Percentiles rank a stretch among this genome's conserved stretches.
Conservation (phyloP, 53 echinoderm and acorn worm genomes). For the Paracentrotus lividus region DNA sequence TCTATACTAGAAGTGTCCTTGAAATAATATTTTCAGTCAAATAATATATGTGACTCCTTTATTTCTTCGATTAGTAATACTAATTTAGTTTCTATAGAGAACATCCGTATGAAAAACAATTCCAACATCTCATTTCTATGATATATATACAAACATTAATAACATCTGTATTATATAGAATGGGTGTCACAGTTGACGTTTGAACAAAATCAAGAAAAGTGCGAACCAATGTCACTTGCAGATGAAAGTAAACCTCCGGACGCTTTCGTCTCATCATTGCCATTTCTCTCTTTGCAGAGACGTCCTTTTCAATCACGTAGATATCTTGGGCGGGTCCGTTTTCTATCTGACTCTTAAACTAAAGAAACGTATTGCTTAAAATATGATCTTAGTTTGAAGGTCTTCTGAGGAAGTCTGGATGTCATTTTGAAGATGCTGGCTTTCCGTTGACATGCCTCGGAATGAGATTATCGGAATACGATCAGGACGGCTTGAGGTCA, state of each 20-base stretch:
- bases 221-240: neutral
- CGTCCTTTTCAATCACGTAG: slow-evolving; percentile 38
- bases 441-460: neutral
- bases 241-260: slow-evolving; percentile 7
- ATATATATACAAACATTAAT: neutral
- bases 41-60: neutral
- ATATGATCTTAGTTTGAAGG: slow-evolving; percentile 48
- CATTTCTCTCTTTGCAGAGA: neutral
- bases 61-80: neutral
- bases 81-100: neutral
- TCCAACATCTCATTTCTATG: neutral
- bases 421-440: slow-evolving; percentile 36
- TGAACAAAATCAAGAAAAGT: neutral
- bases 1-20: neutral
- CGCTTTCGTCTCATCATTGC: neutral
- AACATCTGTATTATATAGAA: neutral
- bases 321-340: slow-evolving; percentile 13
- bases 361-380: neutral
- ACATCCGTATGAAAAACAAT: neutral
- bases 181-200: neutral
- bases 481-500: neutral
- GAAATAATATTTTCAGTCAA: neutral
- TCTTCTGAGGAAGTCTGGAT: slow-evolving; percentile 33
- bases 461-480: neutral
- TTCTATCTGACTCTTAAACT: neutral